These are phyloP conservation scores for Spea multiplicata DNA, from an alignment of 2,113 vertebrate genomes.

Conservation along the genomic window DNA sequence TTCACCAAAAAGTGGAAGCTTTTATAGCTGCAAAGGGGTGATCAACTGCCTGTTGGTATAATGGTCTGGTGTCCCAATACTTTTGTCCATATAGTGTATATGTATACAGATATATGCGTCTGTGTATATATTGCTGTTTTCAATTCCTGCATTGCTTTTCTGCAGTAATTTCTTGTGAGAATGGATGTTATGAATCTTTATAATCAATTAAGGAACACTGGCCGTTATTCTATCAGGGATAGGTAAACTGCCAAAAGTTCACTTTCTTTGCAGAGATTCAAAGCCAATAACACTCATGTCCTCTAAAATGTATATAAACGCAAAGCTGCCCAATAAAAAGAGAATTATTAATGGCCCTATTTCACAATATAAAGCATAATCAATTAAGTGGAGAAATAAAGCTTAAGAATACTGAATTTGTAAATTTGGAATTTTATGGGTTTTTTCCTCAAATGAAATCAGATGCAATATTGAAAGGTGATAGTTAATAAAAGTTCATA, in stretches of 20 bases:
- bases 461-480: not conserved
- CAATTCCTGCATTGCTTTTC: not conserved
- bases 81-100: too few relatives aligned
- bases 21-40: too few relatives aligned
- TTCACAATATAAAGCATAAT: slow-evolving; percentile 19
- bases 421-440: not conserved
- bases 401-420: not conserved
- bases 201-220: slow-evolving; percentile 1
- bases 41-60: too few relatives aligned
- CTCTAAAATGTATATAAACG: not conserved
- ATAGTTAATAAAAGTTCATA: too few relatives aligned
- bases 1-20: too few relatives aligned
- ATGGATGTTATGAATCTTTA: not conserved
- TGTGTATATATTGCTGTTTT: too few relatives aligned
- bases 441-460: not conserved
- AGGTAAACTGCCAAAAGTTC: slow-evolving; percentile 31
- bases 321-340: not conserved
- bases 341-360: slow-evolving; percentile 19
- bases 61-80: too few relatives aligned
- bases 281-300: slow-evolving; percentile 24
- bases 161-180: not conserved
- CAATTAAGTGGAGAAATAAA: slow-evolving; percentile 13
- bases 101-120: too few relatives aligned
- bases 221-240: slow-evolving; percentile 7
- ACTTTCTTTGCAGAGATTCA: slow-evolving; percentile 20